These are phyloP conservation scores for Diogma glabrata DNA, from an alignment of 2,888 invertebrate genomes.

Conservation along the genomic window DNA sequence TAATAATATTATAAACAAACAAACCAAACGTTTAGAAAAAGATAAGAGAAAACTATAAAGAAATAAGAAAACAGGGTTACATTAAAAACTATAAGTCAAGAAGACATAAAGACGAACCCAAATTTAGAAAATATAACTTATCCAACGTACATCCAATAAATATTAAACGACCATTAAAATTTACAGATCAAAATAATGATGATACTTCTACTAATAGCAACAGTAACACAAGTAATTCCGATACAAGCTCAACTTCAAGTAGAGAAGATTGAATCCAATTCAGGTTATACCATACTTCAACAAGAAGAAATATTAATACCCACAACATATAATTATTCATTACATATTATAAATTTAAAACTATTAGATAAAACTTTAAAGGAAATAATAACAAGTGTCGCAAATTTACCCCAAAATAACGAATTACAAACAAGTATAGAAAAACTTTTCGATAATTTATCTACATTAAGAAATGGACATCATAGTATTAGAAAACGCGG, in stretches of 20 bases:
- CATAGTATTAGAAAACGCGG: not conserved
- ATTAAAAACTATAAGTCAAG: not conserved
- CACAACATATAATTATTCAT: not conserved
- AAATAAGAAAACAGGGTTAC: not conserved
- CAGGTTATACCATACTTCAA: not conserved
- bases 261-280: not conserved
- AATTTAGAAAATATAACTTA: not conserved
- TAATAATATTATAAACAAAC: not conserved
- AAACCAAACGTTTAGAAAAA: not conserved
- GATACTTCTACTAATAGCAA: too few relatives aligned
- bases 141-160: not conserved
- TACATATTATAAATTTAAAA: not conserved
- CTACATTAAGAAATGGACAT: not conserved
- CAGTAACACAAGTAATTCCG: not conserved
- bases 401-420: too few relatives aligned
- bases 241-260: not conserved
- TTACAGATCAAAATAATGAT: not conserved
- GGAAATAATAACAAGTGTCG: too few relatives aligned
- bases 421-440: not conserved
- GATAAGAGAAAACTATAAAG: not conserved
- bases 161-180: not conserved
- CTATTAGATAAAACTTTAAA: not conserved
- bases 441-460: not conserved
- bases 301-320: not conserved
- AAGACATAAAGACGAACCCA: not conserved